Conservation (phyloP, 2,888 invertebrate genomes). For the Ophion slaviceki region DNA sequence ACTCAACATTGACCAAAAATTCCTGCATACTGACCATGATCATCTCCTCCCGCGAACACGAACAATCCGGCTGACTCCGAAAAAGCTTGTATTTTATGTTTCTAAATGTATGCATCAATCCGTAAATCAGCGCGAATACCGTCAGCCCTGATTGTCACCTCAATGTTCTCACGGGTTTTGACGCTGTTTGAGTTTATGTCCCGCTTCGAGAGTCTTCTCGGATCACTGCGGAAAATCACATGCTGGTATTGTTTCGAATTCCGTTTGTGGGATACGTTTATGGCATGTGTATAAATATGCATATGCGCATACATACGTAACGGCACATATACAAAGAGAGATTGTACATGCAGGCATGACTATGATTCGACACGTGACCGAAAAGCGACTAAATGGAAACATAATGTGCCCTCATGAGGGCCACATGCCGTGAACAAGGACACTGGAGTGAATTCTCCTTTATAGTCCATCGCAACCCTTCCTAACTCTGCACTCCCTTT, state of each 20-base stretch:
- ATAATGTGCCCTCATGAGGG: conserved; percentile 70
- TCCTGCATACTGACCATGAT: no score
- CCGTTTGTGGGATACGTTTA: conserved; percentile 14
- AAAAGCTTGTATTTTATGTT: background rate
- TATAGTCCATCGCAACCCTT: background rate
- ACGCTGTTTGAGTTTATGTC: conserved; percentile 9
- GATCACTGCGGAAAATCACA: conserved; percentile 50
- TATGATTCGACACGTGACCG: conserved; percentile 66
- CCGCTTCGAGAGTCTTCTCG: conserved; percentile 23
- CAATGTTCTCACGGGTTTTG: conserved; percentile 42
- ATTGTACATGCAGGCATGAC: conserved; percentile 12
- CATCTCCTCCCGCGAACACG: no score
- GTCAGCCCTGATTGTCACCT: background rate
- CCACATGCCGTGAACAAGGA: conserved; percentile 55
- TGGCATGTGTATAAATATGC: conserved; percentile 1
- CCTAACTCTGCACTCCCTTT: conserved; percentile 9
- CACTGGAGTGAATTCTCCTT: conserved; percentile 19
- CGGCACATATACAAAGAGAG: background rate
- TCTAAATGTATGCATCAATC: background rate
- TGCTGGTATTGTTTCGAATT: conserved; percentile 57
- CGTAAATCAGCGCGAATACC: background rate
- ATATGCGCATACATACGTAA: background rate
- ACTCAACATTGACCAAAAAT: no score
- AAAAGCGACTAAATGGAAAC: conserved; percentile 54
- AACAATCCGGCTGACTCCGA: background rate